A percentile compares a stretch with the other conserved stretches of the same genome.
These are phyloP conservation scores for Ceryle rudis DNA, from an alignment of 2,797 vertebrate genomes.

Conservation along the genomic window DNA sequence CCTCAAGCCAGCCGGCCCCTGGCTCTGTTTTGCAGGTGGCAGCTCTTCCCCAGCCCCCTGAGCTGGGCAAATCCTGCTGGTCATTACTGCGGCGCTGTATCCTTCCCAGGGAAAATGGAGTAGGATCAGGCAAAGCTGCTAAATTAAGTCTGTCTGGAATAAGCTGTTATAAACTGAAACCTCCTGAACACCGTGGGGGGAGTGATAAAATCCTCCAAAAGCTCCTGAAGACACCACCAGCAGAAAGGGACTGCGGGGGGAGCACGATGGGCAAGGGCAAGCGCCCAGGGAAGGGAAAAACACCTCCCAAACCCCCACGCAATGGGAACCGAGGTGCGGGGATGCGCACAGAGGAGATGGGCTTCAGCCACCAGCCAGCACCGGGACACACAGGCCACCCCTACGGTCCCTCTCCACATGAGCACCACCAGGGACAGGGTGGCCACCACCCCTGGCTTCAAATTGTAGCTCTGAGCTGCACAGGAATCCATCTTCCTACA, in stretches of 20 bases:
- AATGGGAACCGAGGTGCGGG: rapidly evolving
- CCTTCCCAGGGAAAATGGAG: not conserved
- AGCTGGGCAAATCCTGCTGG: not conserved
- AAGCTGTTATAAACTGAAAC: not conserved
- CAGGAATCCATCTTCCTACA: not conserved
- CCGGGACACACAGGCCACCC: rapidly evolving
- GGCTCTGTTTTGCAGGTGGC: rapidly evolving
- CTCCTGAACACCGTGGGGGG: not conserved
- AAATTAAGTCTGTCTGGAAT: not conserved
- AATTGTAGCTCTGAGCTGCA: not conserved
- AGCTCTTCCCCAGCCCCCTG: not conserved
- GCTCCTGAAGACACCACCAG: not conserved
- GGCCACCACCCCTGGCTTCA: too few relatives aligned
- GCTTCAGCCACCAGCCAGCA: not conserved
- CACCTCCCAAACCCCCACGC: rapidly evolving
- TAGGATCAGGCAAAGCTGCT: not conserved
- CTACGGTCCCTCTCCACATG: rapidly evolving
- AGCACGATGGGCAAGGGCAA: not conserved
- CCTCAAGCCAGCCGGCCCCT: rapidly evolving
- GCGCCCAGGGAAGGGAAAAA: not conserved
- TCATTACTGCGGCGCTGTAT: rapidly evolving
- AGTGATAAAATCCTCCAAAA: not conserved
- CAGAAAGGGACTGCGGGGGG: rapidly evolving
- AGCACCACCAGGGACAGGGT: not conserved
- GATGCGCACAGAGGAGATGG: not conserved